Conservation (phyloP, 2,113 vertebrate species). For the Esox niger region DNA sequence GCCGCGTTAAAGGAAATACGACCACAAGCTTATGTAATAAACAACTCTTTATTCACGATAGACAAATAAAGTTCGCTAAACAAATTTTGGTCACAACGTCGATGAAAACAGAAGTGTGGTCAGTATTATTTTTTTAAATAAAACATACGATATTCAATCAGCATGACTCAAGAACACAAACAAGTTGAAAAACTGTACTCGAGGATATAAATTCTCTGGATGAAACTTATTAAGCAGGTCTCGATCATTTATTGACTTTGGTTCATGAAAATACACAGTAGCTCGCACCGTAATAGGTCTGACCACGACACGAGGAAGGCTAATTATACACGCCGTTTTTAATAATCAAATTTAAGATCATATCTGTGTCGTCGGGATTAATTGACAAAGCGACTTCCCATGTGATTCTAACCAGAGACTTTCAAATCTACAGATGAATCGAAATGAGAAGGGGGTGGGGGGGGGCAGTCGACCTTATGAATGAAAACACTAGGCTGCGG, state of each 20-base stretch:
- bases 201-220: neutral
- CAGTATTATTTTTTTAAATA: too few species aligned
- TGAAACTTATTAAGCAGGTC: neutral
- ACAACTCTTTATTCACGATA: too few species aligned
- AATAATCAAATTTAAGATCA: neutral
- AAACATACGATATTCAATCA: too few species aligned
- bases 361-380: too few species aligned
- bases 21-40: too few species aligned
- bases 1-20: neutral
- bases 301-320: neutral
- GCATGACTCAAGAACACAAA: neutral
- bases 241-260: neutral
- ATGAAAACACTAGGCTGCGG: slow-evolving; percentile 79
- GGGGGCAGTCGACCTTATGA: too few species aligned
- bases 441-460: slow-evolving; percentile 48
- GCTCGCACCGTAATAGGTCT: neutral
- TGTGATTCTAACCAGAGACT: too few species aligned
- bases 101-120: too few species aligned
- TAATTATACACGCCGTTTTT: neutral
- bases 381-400: slow-evolving; percentile 49
- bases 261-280: too few species aligned
- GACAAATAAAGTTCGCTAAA: too few species aligned
- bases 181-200: neutral
- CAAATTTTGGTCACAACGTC: too few species aligned
- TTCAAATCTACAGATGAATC: slow-evolving; percentile 45